Evolutionary conservation across 2,797 vertebrate species (phyloP), one percentile per base, ranked within the genome.

Genomic region (Cynopterus sphinx): DNA sequence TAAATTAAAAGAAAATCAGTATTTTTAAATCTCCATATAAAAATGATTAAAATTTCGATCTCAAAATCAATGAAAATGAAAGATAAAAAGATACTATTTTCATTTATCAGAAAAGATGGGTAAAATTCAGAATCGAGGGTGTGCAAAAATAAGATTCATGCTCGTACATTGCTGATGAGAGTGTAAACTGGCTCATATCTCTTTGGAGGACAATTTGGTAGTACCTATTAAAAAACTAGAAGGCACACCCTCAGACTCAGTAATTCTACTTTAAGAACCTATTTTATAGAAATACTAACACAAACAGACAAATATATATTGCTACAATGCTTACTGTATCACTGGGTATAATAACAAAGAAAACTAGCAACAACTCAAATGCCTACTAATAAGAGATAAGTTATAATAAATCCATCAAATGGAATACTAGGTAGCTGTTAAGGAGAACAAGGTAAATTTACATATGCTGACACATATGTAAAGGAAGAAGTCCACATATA

Each of bases 1-100:
- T 71, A 87, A 74, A 61, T 84, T 39, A 36, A 95, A 83, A 90
- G 75, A 94, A 90, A 84, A 46, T 12, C 43, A 75, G 16, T 39
- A 81, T 70, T 84, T 75, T 79, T 26, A 73, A 83, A 73, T 51
- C 3, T 49, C 10, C 36, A 78, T 19, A 71, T 43, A 59, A 70
- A 55, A 84, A 65, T 28, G 22, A 78, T 78, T 82, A 94, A 74
- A 65, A 79, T 63, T 70, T 75, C 28, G 26, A 83, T 87, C 33
- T 61, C 41, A 82, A 91, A 88, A 79, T 68, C 36, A 84, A 93
- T 75, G 39, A 12, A 73, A 85, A 53, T 8, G 59, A 87, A 78
- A 84, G 55, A 28, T 49, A 73, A 41, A 2, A 88, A 22, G 31
- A 55, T 46, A 83, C 2, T 46, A 46, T 86, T 91, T 81, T 95